Conservation (phyloP, 2,888 invertebrate species). For the Bellardia bayeri region DNA sequence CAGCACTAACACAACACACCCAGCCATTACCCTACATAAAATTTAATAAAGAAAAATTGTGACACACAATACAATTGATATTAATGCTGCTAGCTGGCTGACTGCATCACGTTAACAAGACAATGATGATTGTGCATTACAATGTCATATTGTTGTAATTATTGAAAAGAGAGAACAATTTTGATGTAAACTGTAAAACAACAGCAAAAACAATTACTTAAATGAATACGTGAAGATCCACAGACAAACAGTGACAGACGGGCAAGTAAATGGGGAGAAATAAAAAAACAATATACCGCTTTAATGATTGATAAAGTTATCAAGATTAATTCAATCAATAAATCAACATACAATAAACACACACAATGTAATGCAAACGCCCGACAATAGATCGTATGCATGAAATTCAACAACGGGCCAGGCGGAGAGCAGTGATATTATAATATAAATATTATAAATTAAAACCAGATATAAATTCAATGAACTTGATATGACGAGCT, state of each 20-base stretch:
- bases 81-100: slow-evolving; percentile 24
- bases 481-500: slow-evolving; percentile 32
- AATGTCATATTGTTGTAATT: slow-evolving; percentile 59
- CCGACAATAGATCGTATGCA: slow-evolving; percentile 23
- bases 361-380: slow-evolving; percentile 2
- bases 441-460: neutral
- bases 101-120: slow-evolving; percentile 22
- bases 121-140: slow-evolving; percentile 39
- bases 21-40: neutral
- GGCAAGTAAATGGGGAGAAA: slow-evolving; percentile 16
- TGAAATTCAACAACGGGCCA: neutral
- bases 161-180: slow-evolving; percentile 11
- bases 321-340: slow-evolving; percentile 61
- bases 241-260: slow-evolving; percentile 19
- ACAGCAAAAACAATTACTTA: slow-evolving; percentile 45
- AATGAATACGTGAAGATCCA: slow-evolving; percentile 29
- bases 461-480: slow-evolving; percentile 31
- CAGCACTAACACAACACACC: neutral
- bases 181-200: slow-evolving; percentile 15
- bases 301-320: slow-evolving; percentile 60
- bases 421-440: neutral
- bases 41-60: neutral
- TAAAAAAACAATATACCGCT: neutral
- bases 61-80: slow-evolving; percentile 26
- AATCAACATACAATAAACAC: slow-evolving; percentile 34